These are phyloP conservation scores for Drosophila borborema DNA, from an alignment of 2,888 invertebrate species.

Conservation along the genomic window DNA sequence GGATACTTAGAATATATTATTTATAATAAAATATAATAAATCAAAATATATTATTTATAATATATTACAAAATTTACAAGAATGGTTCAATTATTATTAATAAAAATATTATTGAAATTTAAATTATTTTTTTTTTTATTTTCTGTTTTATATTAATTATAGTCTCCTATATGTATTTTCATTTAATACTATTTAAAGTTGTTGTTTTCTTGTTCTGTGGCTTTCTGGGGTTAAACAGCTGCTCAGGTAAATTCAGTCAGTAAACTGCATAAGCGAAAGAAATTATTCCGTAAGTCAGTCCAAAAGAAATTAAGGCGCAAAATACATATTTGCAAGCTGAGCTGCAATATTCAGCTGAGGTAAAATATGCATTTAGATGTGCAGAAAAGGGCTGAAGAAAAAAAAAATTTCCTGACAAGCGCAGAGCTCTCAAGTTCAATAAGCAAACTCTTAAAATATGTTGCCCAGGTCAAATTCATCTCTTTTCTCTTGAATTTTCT, in stretches of 20 bases:
- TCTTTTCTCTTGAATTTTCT: too few relatives aligned
- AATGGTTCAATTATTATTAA: too few relatives aligned
- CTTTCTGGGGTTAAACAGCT: conserved; percentile 28
- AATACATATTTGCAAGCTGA: conserved; percentile 34
- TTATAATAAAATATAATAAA: too few relatives aligned
- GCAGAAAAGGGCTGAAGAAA: not conserved
- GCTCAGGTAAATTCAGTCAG: conserved; percentile 23
- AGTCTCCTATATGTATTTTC: too few relatives aligned
- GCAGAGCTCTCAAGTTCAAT: conserved; percentile 1
- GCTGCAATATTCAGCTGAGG: conserved; percentile 20
- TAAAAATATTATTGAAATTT: too few relatives aligned
- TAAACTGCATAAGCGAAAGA: conserved; percentile 24
- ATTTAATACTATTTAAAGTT: not conserved
- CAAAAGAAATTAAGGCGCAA: conserved; percentile 37
- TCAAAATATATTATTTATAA: too few relatives aligned
- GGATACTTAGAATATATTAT: too few relatives aligned
- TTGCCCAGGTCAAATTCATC: not conserved
- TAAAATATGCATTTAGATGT: conserved; percentile 29
- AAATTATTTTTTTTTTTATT: too few relatives aligned
- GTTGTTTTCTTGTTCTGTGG: too few relatives aligned
- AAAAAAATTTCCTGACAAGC: not conserved
- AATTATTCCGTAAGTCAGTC: conserved; percentile 38
- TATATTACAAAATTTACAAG: too few relatives aligned
- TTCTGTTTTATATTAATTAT: too few relatives aligned
- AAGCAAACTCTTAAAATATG: not conserved